phyloP scores from a whole-genome alignment of 2,888 invertebrate species.

The Sphaerophoria rueppellii region DNA sequence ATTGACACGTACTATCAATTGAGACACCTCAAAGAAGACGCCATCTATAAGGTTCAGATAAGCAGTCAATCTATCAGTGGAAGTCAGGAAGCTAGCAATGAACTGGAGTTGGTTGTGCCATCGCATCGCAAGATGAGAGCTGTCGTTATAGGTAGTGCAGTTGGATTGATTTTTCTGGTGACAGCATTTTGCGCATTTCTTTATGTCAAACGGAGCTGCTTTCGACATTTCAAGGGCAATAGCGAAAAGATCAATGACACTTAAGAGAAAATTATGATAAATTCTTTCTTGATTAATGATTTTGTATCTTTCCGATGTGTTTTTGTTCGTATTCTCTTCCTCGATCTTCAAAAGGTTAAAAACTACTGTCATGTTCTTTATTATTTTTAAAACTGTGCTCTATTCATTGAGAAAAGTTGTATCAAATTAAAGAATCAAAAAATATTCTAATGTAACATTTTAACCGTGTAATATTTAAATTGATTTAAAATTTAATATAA shows the following conservation, averaged over 20 bases:
- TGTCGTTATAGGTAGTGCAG: constrained; percentile 88
- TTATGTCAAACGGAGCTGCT: constrained; percentile 81
- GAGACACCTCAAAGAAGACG: constrained; percentile 88
- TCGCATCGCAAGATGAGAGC: constrained; percentile 88
- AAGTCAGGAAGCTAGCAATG: constrained; percentile 86
- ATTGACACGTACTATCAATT: constrained; percentile 88
- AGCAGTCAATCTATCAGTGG: constrained; percentile 85
- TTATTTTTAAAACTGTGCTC: constrained; percentile 30
- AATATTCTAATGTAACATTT: constrained; percentile 26
- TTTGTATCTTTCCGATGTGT: constrained; percentile 33
- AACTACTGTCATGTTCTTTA: constrained; percentile 27
- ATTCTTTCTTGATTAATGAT: constrained; percentile 12
- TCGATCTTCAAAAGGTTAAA: constrained; percentile 11
- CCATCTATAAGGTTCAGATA: constrained; percentile 89
- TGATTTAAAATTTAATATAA: constrained; percentile 19
- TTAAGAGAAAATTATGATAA: constrained; percentile 74
- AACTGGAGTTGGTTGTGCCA: constrained; percentile 86
- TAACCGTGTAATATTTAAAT: constrained; percentile 42
- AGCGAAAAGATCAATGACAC: constrained; percentile 79
- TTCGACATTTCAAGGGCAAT: constrained; percentile 79
- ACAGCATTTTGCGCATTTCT: constrained; percentile 86
- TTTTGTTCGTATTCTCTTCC: constrained; percentile 1
- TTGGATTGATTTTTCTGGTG: constrained; percentile 86
- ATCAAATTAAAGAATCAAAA: constrained; percentile 24
- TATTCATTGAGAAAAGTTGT: constrained; percentile 35